These are phyloP conservation scores for Rhea pennata DNA, from an alignment of 2,113 vertebrate genomes.

Conservation along the genomic window DNA sequence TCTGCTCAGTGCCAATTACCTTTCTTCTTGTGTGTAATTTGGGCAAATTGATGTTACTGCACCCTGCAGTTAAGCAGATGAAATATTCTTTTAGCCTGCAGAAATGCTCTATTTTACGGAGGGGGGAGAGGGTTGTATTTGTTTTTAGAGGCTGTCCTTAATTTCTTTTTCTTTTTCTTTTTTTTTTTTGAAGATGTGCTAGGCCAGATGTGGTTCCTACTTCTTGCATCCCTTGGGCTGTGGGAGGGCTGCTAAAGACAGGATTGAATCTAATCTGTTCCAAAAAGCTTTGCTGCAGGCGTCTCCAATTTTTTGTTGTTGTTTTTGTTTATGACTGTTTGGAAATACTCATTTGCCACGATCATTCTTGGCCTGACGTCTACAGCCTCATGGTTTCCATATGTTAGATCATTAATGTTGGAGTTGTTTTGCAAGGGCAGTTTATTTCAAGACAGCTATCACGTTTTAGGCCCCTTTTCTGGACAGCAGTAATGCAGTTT, in stretches of 20 bases:
- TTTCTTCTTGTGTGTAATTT: slow-evolving; percentile 57
- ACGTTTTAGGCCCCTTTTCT: background rate
- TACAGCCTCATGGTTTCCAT: slow-evolving; percentile 44
- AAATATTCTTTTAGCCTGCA: background rate
- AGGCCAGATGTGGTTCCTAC: background rate
- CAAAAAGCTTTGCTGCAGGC: background rate
- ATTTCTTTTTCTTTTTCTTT: background rate
- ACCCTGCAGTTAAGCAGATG: slow-evolving; percentile 47
- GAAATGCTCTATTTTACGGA: background rate
- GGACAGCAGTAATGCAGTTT: background rate
- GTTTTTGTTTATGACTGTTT: background rate
- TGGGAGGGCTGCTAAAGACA: background rate
- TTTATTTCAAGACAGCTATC: background rate
- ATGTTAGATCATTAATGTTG: background rate
- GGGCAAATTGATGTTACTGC: slow-evolving; percentile 51
- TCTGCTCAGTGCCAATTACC: slow-evolving; percentile 51
- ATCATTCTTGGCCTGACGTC: background rate
- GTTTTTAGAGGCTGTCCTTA: background rate
- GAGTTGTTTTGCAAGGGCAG: background rate
- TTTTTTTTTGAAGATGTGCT: background rate
- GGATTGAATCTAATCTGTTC: background rate
- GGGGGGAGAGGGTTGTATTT: background rate
- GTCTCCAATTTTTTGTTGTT: background rate
- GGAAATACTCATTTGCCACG: background rate
- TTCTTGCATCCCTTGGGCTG: fast-evolving